A percentile compares a stretch with the other conserved stretches of the same genome.
phyloP scores from a whole-genome alignment of 2,797 vertebrate genomes.

The Danionella dracula region DNA sequence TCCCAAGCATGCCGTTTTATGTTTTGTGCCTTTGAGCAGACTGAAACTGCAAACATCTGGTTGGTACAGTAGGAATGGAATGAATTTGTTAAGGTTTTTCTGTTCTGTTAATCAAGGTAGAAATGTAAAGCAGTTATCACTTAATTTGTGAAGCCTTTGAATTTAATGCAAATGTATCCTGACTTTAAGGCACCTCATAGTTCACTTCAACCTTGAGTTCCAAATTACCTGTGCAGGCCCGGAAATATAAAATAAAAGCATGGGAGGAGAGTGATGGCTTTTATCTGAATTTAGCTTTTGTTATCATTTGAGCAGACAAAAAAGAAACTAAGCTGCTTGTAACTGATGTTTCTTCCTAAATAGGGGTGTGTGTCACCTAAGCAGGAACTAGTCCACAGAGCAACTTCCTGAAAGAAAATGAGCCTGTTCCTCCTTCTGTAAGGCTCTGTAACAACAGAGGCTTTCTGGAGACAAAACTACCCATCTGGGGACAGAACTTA shows the following conservation, averaged over 20 bases:
- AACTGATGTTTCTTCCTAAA: conserved; percentile 9
- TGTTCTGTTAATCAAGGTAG: too few species aligned
- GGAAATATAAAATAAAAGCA: not conserved
- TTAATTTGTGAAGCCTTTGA: too few species aligned
- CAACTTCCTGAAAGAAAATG: conserved; percentile 4
- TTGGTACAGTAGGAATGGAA: too few species aligned
- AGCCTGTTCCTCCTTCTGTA: conserved; percentile 1
- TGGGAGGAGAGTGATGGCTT: not conserved
- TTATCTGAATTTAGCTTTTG: not conserved
- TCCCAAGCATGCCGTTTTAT: not conserved
- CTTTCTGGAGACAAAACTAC: not conserved
- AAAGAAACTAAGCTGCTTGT: not conserved
- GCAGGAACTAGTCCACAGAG: not conserved
- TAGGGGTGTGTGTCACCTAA: not conserved
- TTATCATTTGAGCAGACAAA: not conserved
- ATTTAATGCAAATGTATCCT: too few species aligned
- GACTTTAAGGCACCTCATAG: too few species aligned
- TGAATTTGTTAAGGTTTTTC: too few species aligned
- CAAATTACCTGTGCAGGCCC: not conserved
- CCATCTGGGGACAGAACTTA: too few species aligned
- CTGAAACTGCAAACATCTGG: not conserved
- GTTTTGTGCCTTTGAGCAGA: not conserved
- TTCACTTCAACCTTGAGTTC: not conserved
- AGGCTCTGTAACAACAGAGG: not conserved
- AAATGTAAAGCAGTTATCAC: too few species aligned